A percentile compares a stretch with the other conserved stretches of the same genome.
phyloP scores from a whole-genome alignment of 2,113 vertebrate species.

The Rhinopomastus cyanomelas region DNA sequence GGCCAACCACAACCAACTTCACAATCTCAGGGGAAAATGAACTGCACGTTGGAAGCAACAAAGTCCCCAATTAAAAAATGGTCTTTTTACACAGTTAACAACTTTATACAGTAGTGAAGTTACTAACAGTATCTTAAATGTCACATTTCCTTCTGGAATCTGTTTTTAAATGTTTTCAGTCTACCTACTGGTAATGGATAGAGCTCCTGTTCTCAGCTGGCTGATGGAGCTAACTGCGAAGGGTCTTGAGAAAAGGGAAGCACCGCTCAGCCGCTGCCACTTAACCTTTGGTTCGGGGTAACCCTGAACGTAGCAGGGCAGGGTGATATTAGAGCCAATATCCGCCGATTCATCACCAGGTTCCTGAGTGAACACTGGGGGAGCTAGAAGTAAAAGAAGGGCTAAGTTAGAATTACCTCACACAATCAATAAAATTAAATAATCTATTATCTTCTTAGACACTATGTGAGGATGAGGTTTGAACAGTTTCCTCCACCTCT shows the following conservation, averaged over 20 bases:
- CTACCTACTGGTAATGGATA: conserved; percentile 85
- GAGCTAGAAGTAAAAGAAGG: conserved; percentile 65
- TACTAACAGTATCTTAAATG: background rate
- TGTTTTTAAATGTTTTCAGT: background rate
- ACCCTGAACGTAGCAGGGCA: conserved; percentile 83
- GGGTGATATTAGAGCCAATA: conserved; percentile 86
- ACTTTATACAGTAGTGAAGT: background rate
- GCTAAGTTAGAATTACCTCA: background rate
- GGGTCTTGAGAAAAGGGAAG: conserved; percentile 76
- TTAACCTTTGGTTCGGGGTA: conserved; percentile 86
- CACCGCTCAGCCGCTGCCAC: conserved; percentile 83
- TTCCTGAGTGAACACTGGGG: conserved; percentile 84
- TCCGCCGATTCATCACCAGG: conserved; percentile 82
- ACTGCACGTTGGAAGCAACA: background rate
- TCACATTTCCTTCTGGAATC: background rate
- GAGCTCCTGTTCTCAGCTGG: conserved; percentile 79
- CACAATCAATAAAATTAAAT: background rate
- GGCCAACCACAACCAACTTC: background rate
- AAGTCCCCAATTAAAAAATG: background rate
- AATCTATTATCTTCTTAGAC: background rate
- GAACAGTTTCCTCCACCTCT: background rate
- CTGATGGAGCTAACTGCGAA: conserved; percentile 74
- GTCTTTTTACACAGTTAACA: background rate
- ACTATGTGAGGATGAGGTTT: background rate
- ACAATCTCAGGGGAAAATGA: background rate